Evolutionary conservation across 2,888 invertebrate genomes (phyloP).

Genomic region (Pollenia griseotomentosa): DNA sequence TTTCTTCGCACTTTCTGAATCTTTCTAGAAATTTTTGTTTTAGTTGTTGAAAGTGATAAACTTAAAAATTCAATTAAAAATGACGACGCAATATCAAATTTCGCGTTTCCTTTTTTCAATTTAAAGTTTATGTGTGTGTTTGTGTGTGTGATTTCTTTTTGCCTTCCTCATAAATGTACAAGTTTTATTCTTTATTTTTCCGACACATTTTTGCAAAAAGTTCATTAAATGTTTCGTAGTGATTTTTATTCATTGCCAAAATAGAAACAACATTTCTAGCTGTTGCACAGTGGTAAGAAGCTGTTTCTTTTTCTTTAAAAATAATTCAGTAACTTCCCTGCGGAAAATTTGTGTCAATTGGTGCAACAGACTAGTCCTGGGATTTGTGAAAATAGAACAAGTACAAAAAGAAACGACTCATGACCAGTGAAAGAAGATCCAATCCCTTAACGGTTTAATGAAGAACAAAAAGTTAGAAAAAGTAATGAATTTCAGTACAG

Average conservation of each 20-base stretch:
- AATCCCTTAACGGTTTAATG: too few species aligned
- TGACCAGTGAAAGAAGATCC: too few species aligned
- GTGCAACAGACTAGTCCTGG: too few species aligned
- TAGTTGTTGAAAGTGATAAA: constrained; percentile 67
- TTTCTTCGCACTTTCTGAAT: not conserved
- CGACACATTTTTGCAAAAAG: constrained; percentile 55
- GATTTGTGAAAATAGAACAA: too few species aligned
- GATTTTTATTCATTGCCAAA: constrained; percentile 72
- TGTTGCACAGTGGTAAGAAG: not conserved
- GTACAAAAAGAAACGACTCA: too few species aligned
- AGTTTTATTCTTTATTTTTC: constrained; percentile 56
- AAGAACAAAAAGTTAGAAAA: too few species aligned
- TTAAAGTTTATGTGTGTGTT: not conserved
- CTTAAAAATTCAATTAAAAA: constrained; percentile 74
- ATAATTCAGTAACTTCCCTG: too few species aligned
- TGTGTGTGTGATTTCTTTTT: not conserved
- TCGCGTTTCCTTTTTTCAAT: constrained; percentile 38
- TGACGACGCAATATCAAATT: constrained; percentile 69
- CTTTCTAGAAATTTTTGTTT: constrained; percentile 24
- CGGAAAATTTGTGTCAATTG: too few species aligned
- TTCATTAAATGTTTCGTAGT: constrained; percentile 70
- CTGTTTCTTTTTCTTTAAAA: too few species aligned
- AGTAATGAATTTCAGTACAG: too few species aligned
- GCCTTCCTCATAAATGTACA: constrained; percentile 54
- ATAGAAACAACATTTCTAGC: constrained; percentile 46